A percentile compares a stretch with the other conserved stretches of the same genome.
phyloP scores from a whole-genome alignment of 2,888 invertebrate genomes.

The Sphaerophoria taeniata region DNA sequence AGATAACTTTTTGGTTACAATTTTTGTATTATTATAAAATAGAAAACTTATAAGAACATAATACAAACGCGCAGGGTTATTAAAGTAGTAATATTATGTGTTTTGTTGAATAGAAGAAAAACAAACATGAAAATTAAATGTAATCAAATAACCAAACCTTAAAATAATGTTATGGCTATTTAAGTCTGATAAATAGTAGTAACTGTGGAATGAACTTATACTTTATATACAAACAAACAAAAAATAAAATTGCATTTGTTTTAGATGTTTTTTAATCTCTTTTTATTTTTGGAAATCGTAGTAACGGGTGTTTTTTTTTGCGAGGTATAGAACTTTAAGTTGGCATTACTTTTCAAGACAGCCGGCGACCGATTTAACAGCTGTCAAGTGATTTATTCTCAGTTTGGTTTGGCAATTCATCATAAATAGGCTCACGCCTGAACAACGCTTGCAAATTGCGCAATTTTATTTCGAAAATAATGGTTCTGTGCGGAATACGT shows the following conservation, averaged over 20 bases:
- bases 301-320: no score
- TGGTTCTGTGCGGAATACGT: no score
- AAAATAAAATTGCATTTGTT: conserved; percentile 66
- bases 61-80: conserved; percentile 42
- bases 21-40: conserved; percentile 61
- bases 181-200: conserved; percentile 68
- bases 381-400: no score
- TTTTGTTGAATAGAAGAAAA: conserved; percentile 34
- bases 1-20: conserved; percentile 48
- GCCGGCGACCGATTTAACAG: no score
- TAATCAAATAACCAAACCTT: conserved; percentile 67
- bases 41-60: conserved; percentile 46
- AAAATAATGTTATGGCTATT: conserved; percentile 58
- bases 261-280: conserved; percentile 58
- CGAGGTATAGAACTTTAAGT: no score
- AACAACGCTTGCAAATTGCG: no score
- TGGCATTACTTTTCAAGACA: no score
- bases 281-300: no score
- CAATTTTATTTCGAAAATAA: no score
- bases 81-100: conserved; percentile 35
- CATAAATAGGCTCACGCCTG: no score
- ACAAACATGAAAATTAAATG: conserved; percentile 31
- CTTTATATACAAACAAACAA: conserved; percentile 58
- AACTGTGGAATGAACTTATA: conserved; percentile 63
- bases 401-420: no score